These are phyloP conservation scores for Hippoglossus hippoglossus DNA, from an alignment of 2,797 vertebrate species.

Conservation along the genomic window DNA sequence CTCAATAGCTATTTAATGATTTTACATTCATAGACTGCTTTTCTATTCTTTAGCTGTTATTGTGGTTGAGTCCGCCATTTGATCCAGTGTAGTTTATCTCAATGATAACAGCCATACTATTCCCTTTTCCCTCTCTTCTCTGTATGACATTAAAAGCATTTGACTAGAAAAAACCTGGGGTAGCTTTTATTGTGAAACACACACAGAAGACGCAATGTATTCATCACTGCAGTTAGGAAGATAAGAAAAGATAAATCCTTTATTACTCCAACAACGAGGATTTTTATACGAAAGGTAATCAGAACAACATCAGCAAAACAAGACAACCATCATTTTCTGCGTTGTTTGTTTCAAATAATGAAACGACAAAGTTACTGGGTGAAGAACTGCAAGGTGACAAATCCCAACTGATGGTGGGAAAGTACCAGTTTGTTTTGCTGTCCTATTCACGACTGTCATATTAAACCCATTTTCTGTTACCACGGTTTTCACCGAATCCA, in stretches of 20 bases:
- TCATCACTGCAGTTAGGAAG: background rate
- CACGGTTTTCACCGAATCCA: background rate
- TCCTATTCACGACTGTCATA: background rate
- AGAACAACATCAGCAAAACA: background rate
- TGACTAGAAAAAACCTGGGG: too few species aligned
- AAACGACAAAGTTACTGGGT: background rate
- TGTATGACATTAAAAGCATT: background rate
- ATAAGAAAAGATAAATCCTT: too few species aligned
- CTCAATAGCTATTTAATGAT: background rate
- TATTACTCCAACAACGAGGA: too few species aligned
- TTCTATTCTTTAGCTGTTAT: background rate
- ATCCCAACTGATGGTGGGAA: background rate
- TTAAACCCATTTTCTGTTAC: constrained; percentile 4
- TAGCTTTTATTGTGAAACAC: background rate
- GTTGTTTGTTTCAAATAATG: constrained; percentile 4
- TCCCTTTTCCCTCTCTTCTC: background rate
- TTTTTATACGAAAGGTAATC: background rate
- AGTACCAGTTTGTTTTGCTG: background rate
- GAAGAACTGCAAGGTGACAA: background rate
- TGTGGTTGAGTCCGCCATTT: background rate
- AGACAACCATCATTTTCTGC: background rate
- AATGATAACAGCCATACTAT: background rate
- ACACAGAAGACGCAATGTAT: background rate
- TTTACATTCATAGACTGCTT: background rate
- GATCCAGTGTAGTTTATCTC: background rate